A percentile compares a stretch with the other conserved stretches of the same genome.
Conservation (phyloP, 2,113 vertebrate genomes). For the Hyperopisus bebe region DNA sequence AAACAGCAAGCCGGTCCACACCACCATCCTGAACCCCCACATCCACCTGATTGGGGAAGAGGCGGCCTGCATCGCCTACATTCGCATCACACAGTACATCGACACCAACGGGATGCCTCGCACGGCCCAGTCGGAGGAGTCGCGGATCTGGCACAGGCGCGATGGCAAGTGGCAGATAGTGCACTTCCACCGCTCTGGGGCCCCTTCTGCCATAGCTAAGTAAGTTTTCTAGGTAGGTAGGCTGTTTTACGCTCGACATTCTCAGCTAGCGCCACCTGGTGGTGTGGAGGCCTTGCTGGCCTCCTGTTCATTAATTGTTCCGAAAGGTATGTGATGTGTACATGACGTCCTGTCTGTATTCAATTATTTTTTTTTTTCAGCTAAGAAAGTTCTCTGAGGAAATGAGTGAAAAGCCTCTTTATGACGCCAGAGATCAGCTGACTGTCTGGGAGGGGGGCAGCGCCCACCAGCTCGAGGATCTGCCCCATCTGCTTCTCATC, state of each 20-base stretch:
- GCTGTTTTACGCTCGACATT: not conserved
- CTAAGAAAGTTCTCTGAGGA: slow-evolving; percentile 13
- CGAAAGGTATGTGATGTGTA: not conserved
- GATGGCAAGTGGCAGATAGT: slow-evolving; percentile 99
- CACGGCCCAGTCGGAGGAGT: slow-evolving; percentile 94
- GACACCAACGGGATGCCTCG: slow-evolving; percentile 84
- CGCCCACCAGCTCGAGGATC: slow-evolving; percentile 9
- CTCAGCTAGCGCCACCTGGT: not conserved
- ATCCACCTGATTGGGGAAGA: slow-evolving; percentile 97
- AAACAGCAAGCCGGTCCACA: slow-evolving; percentile 96
- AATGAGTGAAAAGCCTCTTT: slow-evolving; percentile 11
- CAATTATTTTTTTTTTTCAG: not conserved
- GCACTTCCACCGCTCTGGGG: slow-evolving; percentile 96
- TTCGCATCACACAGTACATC: slow-evolving; percentile 93
- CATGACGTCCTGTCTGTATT: not conserved
- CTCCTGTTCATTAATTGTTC: not conserved
- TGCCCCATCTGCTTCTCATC: slow-evolving; percentile 5
- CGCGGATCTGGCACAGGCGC: slow-evolving; percentile 92
- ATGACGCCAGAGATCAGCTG: slow-evolving; percentile 18
- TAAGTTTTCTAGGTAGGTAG: slow-evolving; percentile 51
- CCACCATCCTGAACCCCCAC: slow-evolving; percentile 96
- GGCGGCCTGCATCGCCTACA: slow-evolving; percentile 93
- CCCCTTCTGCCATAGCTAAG: slow-evolving; percentile 88
- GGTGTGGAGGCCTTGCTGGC: not conserved
- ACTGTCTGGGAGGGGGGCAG: slow-evolving; percentile 1